These are phyloP conservation scores for Melieria picta DNA, from an alignment of 2,888 invertebrate genomes.

Conservation along the genomic window DNA sequence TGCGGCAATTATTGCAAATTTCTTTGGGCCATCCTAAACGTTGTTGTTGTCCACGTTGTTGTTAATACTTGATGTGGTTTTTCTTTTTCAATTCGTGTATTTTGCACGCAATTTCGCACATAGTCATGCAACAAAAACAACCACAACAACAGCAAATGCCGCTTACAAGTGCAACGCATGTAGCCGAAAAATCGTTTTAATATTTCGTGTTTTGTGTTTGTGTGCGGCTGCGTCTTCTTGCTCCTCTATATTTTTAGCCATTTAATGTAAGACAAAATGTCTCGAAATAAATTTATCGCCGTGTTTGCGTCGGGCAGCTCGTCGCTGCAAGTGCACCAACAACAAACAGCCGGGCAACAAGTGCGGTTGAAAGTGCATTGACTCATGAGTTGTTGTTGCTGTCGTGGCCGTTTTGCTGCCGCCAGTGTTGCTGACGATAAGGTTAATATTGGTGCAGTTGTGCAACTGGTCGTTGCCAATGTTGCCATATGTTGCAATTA, in stretches of 20 bases:
- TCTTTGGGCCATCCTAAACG: no score
- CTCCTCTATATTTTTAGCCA: constrained; percentile 22
- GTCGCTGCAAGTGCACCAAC: constrained; percentile 1
- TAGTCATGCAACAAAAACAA: no score
- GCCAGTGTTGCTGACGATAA: no score
- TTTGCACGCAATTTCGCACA: no score
- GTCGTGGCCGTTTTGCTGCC: no score
- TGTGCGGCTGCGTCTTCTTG: neutral
- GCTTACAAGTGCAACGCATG: no score
- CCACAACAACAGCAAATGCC: neutral
- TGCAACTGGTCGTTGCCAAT: no score
- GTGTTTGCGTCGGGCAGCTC: constrained; percentile 5
- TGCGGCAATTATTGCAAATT: neutral
- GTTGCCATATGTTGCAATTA: no score
- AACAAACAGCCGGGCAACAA: neutral
- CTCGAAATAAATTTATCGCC: constrained; percentile 14
- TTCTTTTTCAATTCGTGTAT: neutral
- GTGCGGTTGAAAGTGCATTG: constrained; percentile 30
- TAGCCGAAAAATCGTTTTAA: neutral
- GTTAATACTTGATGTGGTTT: neutral
- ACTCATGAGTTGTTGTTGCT: constrained; percentile 13
- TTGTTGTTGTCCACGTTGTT: neutral
- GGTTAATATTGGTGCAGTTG: no score
- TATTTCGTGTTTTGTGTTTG: neutral
- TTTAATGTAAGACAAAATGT: constrained; percentile 30